phyloP scores from a whole-genome alignment of 2,113 vertebrate genomes.

The Collichthys lucidus region DNA sequence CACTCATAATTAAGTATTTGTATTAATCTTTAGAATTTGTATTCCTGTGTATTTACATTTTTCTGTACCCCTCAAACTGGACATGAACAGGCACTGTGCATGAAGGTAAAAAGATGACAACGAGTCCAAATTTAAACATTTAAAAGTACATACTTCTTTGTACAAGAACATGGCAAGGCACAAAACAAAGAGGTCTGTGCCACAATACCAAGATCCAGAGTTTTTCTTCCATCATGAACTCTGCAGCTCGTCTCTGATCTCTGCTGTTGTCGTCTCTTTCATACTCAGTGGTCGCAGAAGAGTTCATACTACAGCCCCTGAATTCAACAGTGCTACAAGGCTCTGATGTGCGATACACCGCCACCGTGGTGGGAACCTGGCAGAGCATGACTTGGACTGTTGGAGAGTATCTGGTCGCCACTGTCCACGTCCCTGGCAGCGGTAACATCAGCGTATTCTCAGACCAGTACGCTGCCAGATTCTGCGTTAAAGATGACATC shows the following conservation, averaged over 20 bases:
- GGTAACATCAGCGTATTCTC: fast-evolving
- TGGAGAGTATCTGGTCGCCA: slow-evolving; percentile 17
- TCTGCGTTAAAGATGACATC: slow-evolving; percentile 30
- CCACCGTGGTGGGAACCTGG: slow-evolving; percentile 48
- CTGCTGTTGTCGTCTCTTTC: background rate
- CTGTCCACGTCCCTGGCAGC: fast-evolving
- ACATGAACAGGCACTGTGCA: background rate
- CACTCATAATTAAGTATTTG: background rate
- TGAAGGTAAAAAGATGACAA: no score
- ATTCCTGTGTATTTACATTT: background rate
- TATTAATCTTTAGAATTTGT: background rate
- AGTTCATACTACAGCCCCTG: slow-evolving; percentile 67
- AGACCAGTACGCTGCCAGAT: slow-evolving; percentile 35
- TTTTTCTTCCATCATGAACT: background rate
- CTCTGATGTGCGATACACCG: slow-evolving; percentile 63
- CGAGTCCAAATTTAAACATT: no score
- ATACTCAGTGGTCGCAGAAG: slow-evolving; percentile 29
- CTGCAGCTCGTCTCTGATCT: background rate
- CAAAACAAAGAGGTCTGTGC: no score
- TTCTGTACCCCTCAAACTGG: background rate
- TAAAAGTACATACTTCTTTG: no score
- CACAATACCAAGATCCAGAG: background rate
- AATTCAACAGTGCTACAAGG: slow-evolving; percentile 53
- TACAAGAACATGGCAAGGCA: no score
- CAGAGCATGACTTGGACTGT: slow-evolving; percentile 60